These are phyloP conservation scores for Danio choprae DNA, from an alignment of 2,797 vertebrate species.

Conservation along the genomic window DNA sequence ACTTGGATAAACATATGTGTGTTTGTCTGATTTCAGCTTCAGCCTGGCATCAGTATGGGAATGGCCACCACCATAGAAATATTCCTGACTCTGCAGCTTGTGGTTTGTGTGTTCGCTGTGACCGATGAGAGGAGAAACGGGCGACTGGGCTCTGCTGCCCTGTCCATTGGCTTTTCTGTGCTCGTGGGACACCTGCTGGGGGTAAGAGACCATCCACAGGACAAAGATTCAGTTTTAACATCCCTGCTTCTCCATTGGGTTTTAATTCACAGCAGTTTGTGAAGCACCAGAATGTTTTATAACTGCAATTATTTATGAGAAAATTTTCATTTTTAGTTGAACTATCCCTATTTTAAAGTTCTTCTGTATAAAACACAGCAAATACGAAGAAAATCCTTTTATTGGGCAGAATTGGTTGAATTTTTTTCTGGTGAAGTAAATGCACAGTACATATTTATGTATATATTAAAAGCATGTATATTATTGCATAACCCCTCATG, in stretches of 20 bases:
- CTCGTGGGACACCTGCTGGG: conserved; percentile 92
- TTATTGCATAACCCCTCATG: neutral
- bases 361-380: no score
- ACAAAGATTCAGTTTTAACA: neutral
- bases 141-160: conserved; percentile 85
- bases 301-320: neutral
- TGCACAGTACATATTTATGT: neutral
- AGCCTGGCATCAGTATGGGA: conserved; percentile 88
- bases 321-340: neutral
- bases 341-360: no score
- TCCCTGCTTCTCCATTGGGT: neutral
- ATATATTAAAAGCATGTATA: neutral
- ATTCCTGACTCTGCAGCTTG: conserved; percentile 92
- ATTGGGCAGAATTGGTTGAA: no score
- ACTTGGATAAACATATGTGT: no score
- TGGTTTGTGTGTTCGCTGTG: conserved; percentile 92
- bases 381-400: no score
- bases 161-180: conserved; percentile 93
- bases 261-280: neutral
- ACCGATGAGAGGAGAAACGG: conserved; percentile 91
- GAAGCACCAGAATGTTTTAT: neutral
- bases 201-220: conserved; percentile 75
- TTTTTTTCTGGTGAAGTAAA: no score
- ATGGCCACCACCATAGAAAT: conserved; percentile 93
- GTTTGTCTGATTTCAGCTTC: conserved; percentile 75